phyloP scores from a whole-genome alignment of 2,888 invertebrate genomes.

The Tipula unca region DNA sequence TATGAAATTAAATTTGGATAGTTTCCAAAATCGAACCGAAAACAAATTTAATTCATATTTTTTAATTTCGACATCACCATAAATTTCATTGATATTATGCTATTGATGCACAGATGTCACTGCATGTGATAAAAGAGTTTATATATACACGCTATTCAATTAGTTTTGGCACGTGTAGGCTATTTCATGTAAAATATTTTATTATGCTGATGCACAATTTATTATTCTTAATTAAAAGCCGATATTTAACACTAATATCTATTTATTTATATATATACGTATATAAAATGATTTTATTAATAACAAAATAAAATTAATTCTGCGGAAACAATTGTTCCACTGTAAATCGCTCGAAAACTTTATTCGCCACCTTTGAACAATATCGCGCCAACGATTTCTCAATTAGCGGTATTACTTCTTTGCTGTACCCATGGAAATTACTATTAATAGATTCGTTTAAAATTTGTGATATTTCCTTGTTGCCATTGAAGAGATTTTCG shows the following conservation, averaged over 20 bases:
- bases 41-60: too few species aligned
- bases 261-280: too few species aligned
- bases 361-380: constrained; percentile 44
- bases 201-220: too few species aligned
- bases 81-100: not conserved
- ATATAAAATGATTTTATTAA: not conserved
- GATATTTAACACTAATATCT: too few species aligned
- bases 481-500: constrained; percentile 48
- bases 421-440: constrained; percentile 46
- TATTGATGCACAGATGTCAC: not conserved
- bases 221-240: too few species aligned
- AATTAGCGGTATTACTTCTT: constrained; percentile 47
- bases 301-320: constrained; percentile 17
- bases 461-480: constrained; percentile 45
- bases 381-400: constrained; percentile 43
- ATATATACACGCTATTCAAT: not conserved
- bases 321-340: constrained; percentile 46
- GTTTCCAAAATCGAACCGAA: too few species aligned
- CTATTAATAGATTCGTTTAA: constrained; percentile 48
- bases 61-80: too few species aligned
- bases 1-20: too few species aligned
- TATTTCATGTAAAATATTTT: too few species aligned
- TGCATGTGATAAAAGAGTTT: not conserved
- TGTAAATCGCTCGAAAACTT: constrained; percentile 43
- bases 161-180: not conserved